A percentile compares a stretch with the other conserved stretches of the same genome.
Conservation (phyloP, 2,888 invertebrate genomes). For the Agelastica alni region DNA sequence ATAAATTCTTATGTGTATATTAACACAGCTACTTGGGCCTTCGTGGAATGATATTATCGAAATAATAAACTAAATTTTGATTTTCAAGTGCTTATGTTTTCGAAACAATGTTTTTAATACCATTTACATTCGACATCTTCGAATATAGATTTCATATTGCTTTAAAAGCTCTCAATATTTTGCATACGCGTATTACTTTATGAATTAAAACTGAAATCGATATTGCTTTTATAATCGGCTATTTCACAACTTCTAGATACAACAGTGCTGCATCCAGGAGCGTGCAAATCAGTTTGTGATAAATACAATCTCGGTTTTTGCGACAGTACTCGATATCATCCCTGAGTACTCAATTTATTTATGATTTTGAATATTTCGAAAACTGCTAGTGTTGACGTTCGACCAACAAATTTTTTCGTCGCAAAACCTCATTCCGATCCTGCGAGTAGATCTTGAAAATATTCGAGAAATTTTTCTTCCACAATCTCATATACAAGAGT, state of each 20-base stretch:
- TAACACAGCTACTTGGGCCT: too few species aligned
- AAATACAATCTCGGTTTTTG: too few species aligned
- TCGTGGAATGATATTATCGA: too few species aligned
- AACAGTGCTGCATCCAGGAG: neutral
- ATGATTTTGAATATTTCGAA: too few species aligned
- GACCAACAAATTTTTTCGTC: too few species aligned
- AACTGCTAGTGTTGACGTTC: too few species aligned
- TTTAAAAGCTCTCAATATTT: slow-evolving; percentile 8
- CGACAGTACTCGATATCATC: too few species aligned
- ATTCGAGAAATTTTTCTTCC: slow-evolving; percentile 21
- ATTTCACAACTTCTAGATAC: neutral
- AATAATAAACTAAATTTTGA: too few species aligned
- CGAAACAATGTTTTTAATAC: neutral
- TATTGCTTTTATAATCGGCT: slow-evolving; percentile 15
- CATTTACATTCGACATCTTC: neutral
- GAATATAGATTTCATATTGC: slow-evolving; percentile 3
- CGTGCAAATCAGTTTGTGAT: too few species aligned
- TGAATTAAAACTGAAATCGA: slow-evolving; percentile 19
- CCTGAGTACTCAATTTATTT: too few species aligned
- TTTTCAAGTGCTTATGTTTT: neutral
- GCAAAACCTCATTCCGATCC: neutral
- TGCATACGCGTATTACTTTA: slow-evolving; percentile 8
- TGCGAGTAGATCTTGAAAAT: slow-evolving; percentile 16
- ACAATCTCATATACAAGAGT: slow-evolving; percentile 29
- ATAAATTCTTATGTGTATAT: too few species aligned